Conservation (phyloP, 1,140 invertebrate genomes). For the Artemia franciscana region DNA sequence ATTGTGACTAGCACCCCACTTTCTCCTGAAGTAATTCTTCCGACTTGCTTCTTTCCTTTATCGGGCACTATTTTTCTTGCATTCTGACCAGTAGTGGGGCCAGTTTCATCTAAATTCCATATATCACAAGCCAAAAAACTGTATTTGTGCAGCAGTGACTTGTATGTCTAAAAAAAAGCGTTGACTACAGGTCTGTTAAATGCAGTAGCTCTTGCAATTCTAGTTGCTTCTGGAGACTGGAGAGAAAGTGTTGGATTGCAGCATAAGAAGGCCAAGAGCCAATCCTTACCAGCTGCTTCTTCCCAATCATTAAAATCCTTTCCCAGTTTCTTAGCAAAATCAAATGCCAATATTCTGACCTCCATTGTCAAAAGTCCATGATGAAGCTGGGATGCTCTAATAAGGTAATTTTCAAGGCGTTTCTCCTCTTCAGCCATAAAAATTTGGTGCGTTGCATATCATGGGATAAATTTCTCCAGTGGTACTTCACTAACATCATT, state of each 20-base stretch:
- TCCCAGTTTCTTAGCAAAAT: background rate
- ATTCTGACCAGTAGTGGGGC: conserved; percentile 15
- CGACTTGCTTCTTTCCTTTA: conserved; percentile 21
- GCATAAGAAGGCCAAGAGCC: conserved; percentile 20
- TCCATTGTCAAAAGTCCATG: background rate
- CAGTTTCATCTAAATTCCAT: conserved; percentile 24
- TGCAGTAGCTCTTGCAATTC: conserved; percentile 17
- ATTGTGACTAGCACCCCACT: conserved; percentile 22
- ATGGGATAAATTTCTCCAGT: background rate
- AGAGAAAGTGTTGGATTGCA: conserved; percentile 18
- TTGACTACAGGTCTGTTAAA: conserved; percentile 21
- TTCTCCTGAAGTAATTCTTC: conserved; percentile 21
- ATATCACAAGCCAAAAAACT: conserved; percentile 19
- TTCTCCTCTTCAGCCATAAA: background rate
- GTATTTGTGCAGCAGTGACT: conserved; percentile 16
- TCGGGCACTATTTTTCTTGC: conserved; percentile 16
- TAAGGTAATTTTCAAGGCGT: background rate
- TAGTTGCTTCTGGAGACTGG: conserved; percentile 21
- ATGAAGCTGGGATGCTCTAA: background rate
- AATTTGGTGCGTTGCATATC: background rate
- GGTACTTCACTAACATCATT: background rate
- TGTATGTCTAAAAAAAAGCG: conserved; percentile 18
- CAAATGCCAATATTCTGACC: background rate
- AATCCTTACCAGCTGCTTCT: background rate
- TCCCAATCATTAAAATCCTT: background rate